These are phyloP conservation scores for Galerucella pusilla DNA, from an alignment of 2,888 invertebrate species.

Conservation along the genomic window DNA sequence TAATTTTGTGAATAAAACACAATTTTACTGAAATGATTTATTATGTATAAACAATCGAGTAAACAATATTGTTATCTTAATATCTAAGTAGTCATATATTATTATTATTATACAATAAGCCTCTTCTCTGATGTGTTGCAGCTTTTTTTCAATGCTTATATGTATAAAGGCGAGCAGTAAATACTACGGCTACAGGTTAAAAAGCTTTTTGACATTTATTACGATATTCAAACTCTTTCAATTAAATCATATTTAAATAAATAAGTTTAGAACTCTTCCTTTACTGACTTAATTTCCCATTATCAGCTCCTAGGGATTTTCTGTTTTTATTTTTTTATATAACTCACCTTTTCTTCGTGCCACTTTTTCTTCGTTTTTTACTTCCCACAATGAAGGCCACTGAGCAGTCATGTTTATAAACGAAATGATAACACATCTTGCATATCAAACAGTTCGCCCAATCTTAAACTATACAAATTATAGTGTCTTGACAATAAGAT, in stretches of 20 bases:
- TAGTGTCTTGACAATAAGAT: background rate
- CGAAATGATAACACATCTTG: too few species aligned
- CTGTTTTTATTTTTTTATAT: too few species aligned
- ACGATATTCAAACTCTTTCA: slow-evolving; percentile 1
- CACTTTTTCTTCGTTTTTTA: too few species aligned
- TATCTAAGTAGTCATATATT: slow-evolving; percentile 43
- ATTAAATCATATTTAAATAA: background rate
- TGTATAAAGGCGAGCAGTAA: slow-evolving; percentile 51
- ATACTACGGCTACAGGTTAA: slow-evolving; percentile 31
- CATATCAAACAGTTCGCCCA: too few species aligned
- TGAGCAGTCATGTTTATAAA: too few species aligned
- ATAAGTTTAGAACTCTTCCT: background rate
- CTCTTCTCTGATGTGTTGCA: slow-evolving; percentile 57
- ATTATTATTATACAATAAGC: slow-evolving; percentile 55
- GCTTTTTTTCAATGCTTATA: slow-evolving; percentile 53
- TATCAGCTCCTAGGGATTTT: too few species aligned
- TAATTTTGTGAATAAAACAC: background rate
- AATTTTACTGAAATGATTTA: slow-evolving; percentile 46
- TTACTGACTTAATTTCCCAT: too few species aligned
- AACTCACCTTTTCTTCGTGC: too few species aligned
- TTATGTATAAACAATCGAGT: slow-evolving; percentile 60
- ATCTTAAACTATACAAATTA: background rate
- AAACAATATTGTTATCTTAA: slow-evolving; percentile 33
- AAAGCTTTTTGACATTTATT: slow-evolving; percentile 18
- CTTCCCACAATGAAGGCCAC: too few species aligned